phyloP scores from a whole-genome alignment of 2,113 vertebrate genomes.

The Danionella cerebrum region DNA sequence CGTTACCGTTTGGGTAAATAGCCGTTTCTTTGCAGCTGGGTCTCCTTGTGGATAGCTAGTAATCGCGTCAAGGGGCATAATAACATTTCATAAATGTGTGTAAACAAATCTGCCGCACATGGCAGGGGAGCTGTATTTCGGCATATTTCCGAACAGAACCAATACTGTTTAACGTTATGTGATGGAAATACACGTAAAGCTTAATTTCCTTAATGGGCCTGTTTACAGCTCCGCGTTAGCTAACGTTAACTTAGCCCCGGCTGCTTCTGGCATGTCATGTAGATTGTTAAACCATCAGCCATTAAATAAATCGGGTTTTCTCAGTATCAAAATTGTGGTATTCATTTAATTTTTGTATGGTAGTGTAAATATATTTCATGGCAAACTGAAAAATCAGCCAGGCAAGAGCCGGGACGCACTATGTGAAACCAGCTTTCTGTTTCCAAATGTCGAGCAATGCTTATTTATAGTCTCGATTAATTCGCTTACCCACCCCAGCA shows the following conservation, averaged over 20 bases:
- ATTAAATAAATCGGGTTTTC: neutral
- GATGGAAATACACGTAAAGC: neutral
- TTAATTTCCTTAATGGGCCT: slow-evolving; percentile 15
- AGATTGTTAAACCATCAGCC: neutral
- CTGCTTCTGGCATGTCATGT: neutral
- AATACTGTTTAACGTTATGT: neutral
- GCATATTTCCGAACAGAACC: neutral
- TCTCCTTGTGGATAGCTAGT: neutral
- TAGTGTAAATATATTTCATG: too few species aligned
- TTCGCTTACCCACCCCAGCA: neutral
- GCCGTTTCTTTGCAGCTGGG: neutral
- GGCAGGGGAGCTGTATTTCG: neutral
- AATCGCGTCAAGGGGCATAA: neutral
- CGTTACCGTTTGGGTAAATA: neutral
- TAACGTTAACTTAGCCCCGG: slow-evolving; percentile 3
- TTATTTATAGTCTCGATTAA: slow-evolving; percentile 3
- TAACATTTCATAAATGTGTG: neutral
- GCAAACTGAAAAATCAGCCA: neutral
- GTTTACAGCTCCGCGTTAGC: slow-evolving; percentile 13
- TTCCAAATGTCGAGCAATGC: neutral
- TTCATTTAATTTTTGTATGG: neutral
- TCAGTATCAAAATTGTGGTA: too few species aligned
- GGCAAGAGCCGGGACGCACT: neutral
- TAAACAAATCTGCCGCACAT: slow-evolving; percentile 11
- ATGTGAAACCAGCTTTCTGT: neutral